A percentile compares a stretch with the other conserved stretches of the same genome.
Conservation (phyloP, 2,797 vertebrate genomes). For the Pseudochirops cupreus region DNA sequence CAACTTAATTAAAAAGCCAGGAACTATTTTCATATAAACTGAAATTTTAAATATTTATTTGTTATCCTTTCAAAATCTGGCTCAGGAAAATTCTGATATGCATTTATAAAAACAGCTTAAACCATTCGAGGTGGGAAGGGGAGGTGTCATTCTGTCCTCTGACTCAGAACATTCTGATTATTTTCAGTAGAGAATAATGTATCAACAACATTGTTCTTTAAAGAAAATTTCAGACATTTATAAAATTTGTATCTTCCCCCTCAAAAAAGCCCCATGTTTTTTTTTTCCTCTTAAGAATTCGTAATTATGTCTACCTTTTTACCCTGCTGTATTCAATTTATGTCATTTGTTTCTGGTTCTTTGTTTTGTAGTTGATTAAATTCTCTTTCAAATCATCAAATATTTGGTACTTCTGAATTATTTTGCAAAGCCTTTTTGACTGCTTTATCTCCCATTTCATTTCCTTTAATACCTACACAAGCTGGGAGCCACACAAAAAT, state of each 20-base stretch:
- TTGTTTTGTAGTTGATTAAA: slow-evolving; percentile 78
- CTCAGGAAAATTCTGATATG: not conserved
- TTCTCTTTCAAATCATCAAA: slow-evolving; percentile 80
- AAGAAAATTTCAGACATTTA: slow-evolving; percentile 6
- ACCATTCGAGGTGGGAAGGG: not conserved
- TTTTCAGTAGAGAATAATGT: slow-evolving; percentile 23
- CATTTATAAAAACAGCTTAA: slow-evolving; percentile 22
- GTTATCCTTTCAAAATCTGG: slow-evolving; percentile 13
- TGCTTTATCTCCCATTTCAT: slow-evolving; percentile 86
- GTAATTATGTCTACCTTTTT: slow-evolving; percentile 53
- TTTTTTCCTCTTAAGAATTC: slow-evolving; percentile 25
- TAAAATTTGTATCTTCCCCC: not conserved
- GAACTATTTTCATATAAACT: slow-evolving; percentile 11
- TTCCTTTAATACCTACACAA: slow-evolving; percentile 84
- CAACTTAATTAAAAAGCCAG: not conserved
- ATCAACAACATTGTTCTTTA: not conserved
- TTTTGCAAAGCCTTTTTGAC: slow-evolving; percentile 83
- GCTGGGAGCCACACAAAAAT: slow-evolving; percentile 83
- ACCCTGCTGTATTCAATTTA: slow-evolving; percentile 76
- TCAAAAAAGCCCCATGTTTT: not conserved
- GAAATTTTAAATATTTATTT: slow-evolving; percentile 6
- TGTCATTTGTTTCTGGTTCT: slow-evolving; percentile 66
- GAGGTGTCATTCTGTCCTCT: not conserved
- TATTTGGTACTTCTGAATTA: slow-evolving; percentile 81
- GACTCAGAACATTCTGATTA: not conserved